These are phyloP conservation scores for Laticauda laticaudata DNA, from an alignment of 2,113 vertebrate genomes.

Conservation along the genomic window DNA sequence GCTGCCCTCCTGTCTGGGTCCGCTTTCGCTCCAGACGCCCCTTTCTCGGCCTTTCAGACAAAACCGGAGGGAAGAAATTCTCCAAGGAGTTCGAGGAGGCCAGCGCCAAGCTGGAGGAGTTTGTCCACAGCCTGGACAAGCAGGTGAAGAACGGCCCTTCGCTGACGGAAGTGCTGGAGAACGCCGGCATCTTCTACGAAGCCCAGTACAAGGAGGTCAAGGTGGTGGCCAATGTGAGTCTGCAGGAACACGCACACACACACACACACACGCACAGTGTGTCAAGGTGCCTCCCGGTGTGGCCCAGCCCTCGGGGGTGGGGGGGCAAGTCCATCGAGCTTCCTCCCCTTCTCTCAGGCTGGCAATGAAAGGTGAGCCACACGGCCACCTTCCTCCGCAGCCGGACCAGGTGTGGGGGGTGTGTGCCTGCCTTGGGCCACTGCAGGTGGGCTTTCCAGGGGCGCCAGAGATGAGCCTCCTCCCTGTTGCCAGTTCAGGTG, in stretches of 20 bases:
- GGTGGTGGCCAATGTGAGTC: conserved; percentile 95
- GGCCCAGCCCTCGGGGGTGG: accelerated
- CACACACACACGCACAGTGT: too few relatives aligned
- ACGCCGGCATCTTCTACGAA: conserved; percentile 95
- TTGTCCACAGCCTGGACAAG: conserved; percentile 88
- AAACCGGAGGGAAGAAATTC: conserved; percentile 94
- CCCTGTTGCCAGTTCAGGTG: neutral
- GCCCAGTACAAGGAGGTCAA: conserved; percentile 98
- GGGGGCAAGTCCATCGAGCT: accelerated
- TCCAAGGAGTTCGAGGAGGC: conserved; percentile 97
- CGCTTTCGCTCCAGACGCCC: neutral
- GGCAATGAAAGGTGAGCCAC: neutral
- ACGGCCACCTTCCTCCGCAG: neutral
- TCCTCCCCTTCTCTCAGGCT: neutral
- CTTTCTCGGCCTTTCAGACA: conserved; percentile 74
- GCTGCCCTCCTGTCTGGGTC: neutral
- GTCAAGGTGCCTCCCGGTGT: neutral
- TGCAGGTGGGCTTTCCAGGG: neutral
- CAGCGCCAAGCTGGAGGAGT: conserved; percentile 91
- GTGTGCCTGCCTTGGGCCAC: neutral
- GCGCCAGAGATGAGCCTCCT: neutral
- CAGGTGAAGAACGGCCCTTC: conserved; percentile 85
- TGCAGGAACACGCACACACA: neutral
- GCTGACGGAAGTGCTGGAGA: conserved; percentile 87
- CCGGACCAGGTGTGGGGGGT: neutral